Evolutionary conservation across 2,888 invertebrate genomes (phyloP).

Genomic region (Caprella mutica): DNA sequence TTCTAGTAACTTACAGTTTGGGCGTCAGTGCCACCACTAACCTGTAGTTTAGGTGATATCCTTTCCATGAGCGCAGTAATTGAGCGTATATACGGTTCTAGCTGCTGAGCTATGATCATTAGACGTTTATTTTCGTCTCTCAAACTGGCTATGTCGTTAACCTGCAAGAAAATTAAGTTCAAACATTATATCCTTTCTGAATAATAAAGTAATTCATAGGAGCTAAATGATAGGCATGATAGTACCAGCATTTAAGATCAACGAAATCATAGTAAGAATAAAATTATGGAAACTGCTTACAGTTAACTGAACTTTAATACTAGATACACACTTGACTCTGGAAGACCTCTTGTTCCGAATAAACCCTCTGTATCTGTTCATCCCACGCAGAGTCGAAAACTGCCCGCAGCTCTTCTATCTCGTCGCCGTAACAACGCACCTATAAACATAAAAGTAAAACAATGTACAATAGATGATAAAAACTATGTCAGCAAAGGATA

Average conservation of each 20-base stretch:
- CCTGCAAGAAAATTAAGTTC: constrained; percentile 46
- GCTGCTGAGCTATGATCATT: constrained; percentile 51
- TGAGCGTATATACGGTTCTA: constrained; percentile 55
- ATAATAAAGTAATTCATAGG: no score
- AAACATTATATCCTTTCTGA: no score
- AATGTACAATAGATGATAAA: no score
- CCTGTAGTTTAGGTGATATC: constrained; percentile 37
- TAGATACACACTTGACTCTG: constrained; percentile 46
- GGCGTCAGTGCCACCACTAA: no score
- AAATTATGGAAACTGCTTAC: no score
- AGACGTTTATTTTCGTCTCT: constrained; percentile 55
- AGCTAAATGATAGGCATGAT: no score
- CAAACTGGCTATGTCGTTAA: constrained; percentile 54
- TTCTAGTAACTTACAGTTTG: no score
- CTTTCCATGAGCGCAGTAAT: constrained; percentile 38
- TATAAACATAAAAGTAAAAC: no score
- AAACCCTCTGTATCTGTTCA: constrained; percentile 56
- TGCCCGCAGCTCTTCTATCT: constrained; percentile 50
- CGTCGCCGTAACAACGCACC: constrained; percentile 37
- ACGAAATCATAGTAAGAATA: no score
- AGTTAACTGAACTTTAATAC: no score
- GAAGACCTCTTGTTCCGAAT: constrained; percentile 58
- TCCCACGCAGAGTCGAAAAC: constrained; percentile 58
- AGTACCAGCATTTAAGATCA: no score
- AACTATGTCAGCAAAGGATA: no score